Evolutionary conservation across 2,797 vertebrate species (phyloP), one percentile per base, ranked within the genome.

Genomic region (Lepidocolaptes lacrymiger): DNA sequence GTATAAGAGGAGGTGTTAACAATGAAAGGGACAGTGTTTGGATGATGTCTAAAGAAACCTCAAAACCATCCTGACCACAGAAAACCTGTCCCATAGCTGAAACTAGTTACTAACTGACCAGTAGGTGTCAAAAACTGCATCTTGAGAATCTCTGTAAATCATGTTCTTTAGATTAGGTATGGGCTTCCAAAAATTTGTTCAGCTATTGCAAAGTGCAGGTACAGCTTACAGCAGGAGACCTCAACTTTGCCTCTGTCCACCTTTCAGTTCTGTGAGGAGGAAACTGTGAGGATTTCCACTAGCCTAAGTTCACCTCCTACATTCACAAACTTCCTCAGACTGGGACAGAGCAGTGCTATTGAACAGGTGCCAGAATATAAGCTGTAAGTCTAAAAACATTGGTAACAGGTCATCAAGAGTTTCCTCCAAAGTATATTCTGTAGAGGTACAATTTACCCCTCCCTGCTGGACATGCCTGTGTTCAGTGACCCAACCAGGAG

Each of bases 381-480:
- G 8, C 10, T 7, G 0, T 12, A 34, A 34, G 18, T 54, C 18
- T 44, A 18, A 17, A 2, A 74, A 37, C 4, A 12, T 5, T 20
- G 10, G n/a, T 20, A 18, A 58, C 3, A 48, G 3, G 4, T 58
- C 6, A 36, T 69, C 17, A 58, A 4, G 16, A 39, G 6, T 54
- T 88, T 52, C 12, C 34, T 71, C 9, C 21, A 54, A 77, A 27
- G 3, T 7, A 3, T 36, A 18, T 58, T 75, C 20, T 67, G 12
- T 20, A 36, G 27, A 30, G 2, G 9, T 16, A 3, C 0, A 1
- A 73, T 39, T 76, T 44, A n/a, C 1, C 5, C 3, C 10, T 71
- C 20, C 23, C 37, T 81, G 5, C 6, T 71, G 12, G 8, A 49
- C 14, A 12, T 44, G 12, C 10, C 34, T 75, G 20, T 13, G 7